Percentiles rank a stretch among this genome's conserved stretches.
Evolutionary conservation across 2,113 vertebrate genomes (phyloP).

Genomic region (Rhizomys pruinosus): DNA sequence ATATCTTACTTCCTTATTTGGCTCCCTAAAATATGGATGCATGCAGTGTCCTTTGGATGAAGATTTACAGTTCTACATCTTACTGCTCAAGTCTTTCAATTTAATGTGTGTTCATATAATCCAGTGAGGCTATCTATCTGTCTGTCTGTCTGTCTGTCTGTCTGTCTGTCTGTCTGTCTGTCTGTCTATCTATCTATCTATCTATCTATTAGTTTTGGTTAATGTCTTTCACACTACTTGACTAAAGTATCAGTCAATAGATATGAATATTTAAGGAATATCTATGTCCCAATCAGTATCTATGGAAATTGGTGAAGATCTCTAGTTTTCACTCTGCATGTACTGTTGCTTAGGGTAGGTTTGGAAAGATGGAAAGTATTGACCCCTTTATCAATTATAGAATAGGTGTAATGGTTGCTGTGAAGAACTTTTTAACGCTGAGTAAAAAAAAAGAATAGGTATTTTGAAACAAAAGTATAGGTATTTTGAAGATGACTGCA

Average conservation of each 20-base stretch:
- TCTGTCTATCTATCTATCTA: no score
- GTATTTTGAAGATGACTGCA: constrained; percentile 37
- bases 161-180: no score
- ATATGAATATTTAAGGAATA: neutral
- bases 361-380: neutral
- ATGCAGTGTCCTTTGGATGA: neutral
- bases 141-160: no score
- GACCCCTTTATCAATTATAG: neutral
- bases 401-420: neutral
- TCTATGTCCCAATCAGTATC: neutral
- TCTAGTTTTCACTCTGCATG: neutral
- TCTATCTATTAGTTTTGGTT: neutral
- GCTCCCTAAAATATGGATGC: neutral
- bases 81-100: neutral
- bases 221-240: constrained; percentile 19
- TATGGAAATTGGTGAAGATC: neutral
- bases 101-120: neutral
- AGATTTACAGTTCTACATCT: constrained; percentile 1
- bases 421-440: no score
- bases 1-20: constrained; percentile 27
- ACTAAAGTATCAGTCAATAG: neutral
- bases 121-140: neutral
- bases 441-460: no score
- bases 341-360: neutral
- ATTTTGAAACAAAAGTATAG: no score